Evolutionary conservation across 2,797 vertebrate genomes (phyloP), one percentile per base, ranked within the genome.

Genomic region (Eidolon dupreanum): DNA sequence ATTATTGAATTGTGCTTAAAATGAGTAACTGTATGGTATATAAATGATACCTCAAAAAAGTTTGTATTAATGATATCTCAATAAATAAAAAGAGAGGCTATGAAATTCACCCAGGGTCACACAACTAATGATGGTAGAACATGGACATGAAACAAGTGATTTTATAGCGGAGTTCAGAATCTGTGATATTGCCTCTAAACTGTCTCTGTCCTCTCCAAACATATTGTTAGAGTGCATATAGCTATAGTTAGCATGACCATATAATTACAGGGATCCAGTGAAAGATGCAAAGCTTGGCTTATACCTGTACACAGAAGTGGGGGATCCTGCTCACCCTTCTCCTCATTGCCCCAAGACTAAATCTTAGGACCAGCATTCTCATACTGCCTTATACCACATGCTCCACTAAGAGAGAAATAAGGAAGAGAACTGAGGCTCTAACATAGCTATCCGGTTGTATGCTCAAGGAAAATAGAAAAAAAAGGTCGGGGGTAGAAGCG

Each of bases 401-500:
- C 20, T 90, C 26, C n/a, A 38, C 41, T 38, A 24, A 81, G 36
- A 87, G 17, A 57, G 28, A 57, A 41, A 15, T 2, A 5, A 51
- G 24, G 41, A 22, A 41, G 61, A 49, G 28, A 46, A 31, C 1
- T 19, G 24, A 46, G 26, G 41, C 15, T 85, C 53, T 41, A 1
- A 11, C 11, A 15, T 22, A 15, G 19, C 49, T 77, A 4, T 17
- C 28, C 28, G 61, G 12, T 0, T 46, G 63, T 0, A 8, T 15
- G 36, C 22, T 85, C 33, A 26, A 24, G 33, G n/a, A 28, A 38
- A 6, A 75, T 22, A 53, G 55, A 22, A 31, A 26, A 63, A 5
- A 28, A 11, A 2, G 28, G 11, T 1, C 0, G 5, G n/a, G 19
- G n/a, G 20, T 20, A 28, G 5, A 41, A 19, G 31, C 6, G 2